A percentile compares a stretch with the other conserved stretches of the same genome.
Conservation (phyloP, 2,888 invertebrate species). For the Lepidochitona cinerea region DNA sequence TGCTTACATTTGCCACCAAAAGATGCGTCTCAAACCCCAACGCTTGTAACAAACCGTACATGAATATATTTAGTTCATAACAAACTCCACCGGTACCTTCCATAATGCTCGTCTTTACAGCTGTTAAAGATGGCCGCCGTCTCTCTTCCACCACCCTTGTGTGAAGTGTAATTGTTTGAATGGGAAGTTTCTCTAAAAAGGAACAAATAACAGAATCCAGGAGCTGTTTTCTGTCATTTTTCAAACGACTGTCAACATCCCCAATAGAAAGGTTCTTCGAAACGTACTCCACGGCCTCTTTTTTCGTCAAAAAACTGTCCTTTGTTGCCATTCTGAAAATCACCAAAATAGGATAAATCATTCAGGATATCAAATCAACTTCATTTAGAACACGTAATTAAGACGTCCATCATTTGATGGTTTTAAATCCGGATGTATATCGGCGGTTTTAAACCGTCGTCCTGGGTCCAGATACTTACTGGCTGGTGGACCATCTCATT, state of each 20-base stretch:
- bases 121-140: slow-evolving; percentile 23
- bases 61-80: slow-evolving; percentile 30
- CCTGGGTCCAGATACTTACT: too few species aligned
- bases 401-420: too few species aligned
- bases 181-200: slow-evolving; percentile 23
- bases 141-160: slow-evolving; percentile 11
- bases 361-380: too few species aligned
- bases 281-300: slow-evolving; percentile 28
- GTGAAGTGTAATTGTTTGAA: slow-evolving; percentile 34
- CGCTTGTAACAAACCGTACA: slow-evolving; percentile 28
- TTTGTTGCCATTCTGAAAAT: too few species aligned
- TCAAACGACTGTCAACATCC: slow-evolving; percentile 14
- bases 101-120: slow-evolving; percentile 28
- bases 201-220: slow-evolving; percentile 19
- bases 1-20: slow-evolving; percentile 20
- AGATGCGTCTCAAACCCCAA: slow-evolving; percentile 23
- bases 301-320: slow-evolving; percentile 29
- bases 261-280: slow-evolving; percentile 16
- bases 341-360: too few species aligned
- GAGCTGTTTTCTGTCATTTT: slow-evolving; percentile 12
- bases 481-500: too few species aligned
- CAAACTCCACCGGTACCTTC: slow-evolving; percentile 35
- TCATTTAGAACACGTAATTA: too few species aligned
- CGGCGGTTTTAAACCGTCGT: too few species aligned
- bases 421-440: too few species aligned